Conservation (phyloP, 92 coral and sea anemone species). For the Heteractis magnifica region DNA sequence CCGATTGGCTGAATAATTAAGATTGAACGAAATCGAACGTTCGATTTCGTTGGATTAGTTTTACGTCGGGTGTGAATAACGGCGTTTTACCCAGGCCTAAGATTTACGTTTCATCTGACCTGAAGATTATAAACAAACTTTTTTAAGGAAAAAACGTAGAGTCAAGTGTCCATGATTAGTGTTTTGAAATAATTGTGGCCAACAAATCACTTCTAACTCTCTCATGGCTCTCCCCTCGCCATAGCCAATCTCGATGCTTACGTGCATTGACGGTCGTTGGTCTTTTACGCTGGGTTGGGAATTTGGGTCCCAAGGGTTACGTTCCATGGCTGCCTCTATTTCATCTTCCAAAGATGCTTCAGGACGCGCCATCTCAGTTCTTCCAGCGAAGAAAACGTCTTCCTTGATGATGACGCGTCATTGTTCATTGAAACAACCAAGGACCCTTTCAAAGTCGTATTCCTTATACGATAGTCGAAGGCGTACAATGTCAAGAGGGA, state of each 20-base stretch:
- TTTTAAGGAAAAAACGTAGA: too few relatives aligned
- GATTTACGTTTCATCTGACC: too few relatives aligned
- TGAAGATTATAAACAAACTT: too few relatives aligned
- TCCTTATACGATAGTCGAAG: conserved; percentile 30
- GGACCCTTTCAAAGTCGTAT: conserved; percentile 30
- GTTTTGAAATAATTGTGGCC: too few relatives aligned
- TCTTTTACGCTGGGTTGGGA: neutral
- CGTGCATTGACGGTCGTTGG: conserved; percentile 30
- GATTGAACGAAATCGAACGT: too few relatives aligned
- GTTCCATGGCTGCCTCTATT: conserved; percentile 25
- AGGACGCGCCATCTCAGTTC: conserved; percentile 25
- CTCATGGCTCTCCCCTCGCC: conserved; percentile 23
- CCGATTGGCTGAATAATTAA: too few relatives aligned
- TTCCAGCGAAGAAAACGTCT: conserved; percentile 20
- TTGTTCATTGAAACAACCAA: conserved; percentile 25
- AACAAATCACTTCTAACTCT: too few relatives aligned
- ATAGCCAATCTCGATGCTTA: conserved; percentile 26
- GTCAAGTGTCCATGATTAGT: neutral
- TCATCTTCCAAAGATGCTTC: conserved; percentile 33
- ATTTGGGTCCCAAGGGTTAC: neutral
- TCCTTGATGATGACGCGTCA: conserved; percentile 14
- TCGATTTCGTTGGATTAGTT: too few relatives aligned
- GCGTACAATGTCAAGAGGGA: conserved; percentile 28
- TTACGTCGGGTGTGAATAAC: too few relatives aligned
- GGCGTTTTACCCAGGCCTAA: too few relatives aligned